Conservation (phyloP, 2,113 vertebrate genomes). For the Leucoraja erinaceus region DNA sequence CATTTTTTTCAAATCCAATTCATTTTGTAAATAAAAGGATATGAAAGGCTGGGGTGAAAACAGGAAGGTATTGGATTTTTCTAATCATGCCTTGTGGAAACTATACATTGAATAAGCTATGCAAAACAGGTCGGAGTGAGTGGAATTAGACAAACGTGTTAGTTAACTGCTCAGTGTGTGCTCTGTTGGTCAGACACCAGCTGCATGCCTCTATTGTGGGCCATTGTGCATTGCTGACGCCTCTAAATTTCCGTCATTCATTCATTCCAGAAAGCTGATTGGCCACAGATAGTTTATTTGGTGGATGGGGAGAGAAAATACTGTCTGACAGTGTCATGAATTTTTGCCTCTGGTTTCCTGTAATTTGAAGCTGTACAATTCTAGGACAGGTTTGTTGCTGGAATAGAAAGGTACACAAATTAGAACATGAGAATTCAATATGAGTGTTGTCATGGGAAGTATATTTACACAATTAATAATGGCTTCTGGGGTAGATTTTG, state of each 20-base stretch:
- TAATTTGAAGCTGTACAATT: slow-evolving; percentile 4
- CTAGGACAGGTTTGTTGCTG: neutral
- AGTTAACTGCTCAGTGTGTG: neutral
- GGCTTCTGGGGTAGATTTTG: neutral
- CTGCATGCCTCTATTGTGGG: neutral
- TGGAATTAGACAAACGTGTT: neutral
- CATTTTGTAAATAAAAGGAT: neutral
- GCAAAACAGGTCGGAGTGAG: neutral
- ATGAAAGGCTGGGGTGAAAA: neutral
- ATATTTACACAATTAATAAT: neutral
- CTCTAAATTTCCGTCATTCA: slow-evolving; percentile 1
- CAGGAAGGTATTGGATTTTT: neutral
- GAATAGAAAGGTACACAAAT: neutral
- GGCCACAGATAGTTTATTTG: neutral
- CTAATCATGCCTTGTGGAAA: neutral
- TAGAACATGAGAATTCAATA: neutral
- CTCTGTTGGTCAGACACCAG: slow-evolving; percentile 24
- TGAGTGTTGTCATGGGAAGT: neutral
- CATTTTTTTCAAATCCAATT: neutral
- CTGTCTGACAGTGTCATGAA: neutral
- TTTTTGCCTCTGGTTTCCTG: slow-evolving; percentile 1
- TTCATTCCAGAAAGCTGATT: neutral
- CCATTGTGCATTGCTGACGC: slow-evolving; percentile 13
- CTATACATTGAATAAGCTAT: neutral
- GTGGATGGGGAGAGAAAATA: neutral